Percentiles rank a stretch among this genome's conserved stretches.
Conservation (phyloP, 2,113 vertebrate species). For the Athene noctua region DNA sequence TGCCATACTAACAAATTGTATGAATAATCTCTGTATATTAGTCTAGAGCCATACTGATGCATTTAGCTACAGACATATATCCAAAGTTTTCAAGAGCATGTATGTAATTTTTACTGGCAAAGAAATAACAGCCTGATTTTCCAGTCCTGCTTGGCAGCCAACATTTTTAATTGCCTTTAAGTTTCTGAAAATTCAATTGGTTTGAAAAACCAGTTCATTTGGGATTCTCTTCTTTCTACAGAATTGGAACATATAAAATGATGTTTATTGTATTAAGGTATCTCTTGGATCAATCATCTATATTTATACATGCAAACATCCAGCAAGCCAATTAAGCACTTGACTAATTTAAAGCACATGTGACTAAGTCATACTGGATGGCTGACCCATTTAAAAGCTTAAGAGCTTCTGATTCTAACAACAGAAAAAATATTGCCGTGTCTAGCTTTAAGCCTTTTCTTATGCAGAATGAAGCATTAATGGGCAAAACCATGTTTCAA, state of each 20-base stretch:
- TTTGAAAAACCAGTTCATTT: neutral
- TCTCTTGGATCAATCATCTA: neutral
- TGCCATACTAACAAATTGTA: neutral
- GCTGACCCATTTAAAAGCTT: constrained; percentile 27
- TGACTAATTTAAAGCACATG: constrained; percentile 36
- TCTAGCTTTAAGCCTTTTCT: neutral
- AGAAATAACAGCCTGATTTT: neutral
- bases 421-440: neutral
- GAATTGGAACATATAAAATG: neutral
- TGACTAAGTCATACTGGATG: constrained; percentile 5
- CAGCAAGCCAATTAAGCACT: constrained; percentile 19
- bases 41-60: neutral
- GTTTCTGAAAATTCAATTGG: neutral
- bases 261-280: neutral
- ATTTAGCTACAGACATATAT: neutral
- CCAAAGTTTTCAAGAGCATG: neutral
- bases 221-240: neutral
- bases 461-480: neutral
- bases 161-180: neutral
- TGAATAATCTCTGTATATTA: neutral
- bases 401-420: neutral
- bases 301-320: constrained; percentile 26
- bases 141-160: neutral
- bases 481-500: neutral
- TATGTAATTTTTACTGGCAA: neutral